Evolutionary conservation across 2,888 invertebrate species (phyloP), one percentile per base, ranked within the genome.

Genomic region (Synanthedon vespiformis): DNA sequence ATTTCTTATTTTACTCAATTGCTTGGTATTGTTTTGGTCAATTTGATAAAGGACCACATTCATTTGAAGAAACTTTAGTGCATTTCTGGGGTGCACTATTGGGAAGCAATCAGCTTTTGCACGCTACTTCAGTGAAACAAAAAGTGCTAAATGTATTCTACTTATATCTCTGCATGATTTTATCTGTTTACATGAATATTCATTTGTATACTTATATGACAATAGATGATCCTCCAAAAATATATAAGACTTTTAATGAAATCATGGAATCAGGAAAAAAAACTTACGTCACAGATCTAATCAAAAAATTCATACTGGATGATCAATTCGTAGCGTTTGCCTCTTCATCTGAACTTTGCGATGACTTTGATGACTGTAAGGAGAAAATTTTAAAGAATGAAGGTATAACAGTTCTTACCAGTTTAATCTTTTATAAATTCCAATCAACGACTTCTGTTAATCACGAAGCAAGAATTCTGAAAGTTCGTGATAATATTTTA

Each of bases 201-300:
- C 74, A 82, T 44, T 59, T 84, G 40, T 84, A 72, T 62, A 72
- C 76, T 0, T 83, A 77, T 53, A 64, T 80, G 1, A 83, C 85
- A 0, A 74, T 86, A 12, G 61, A 61, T 14, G 58, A 61, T 0
- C 78, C 84, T 16, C 79, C 84, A 3, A 58, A 67, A 4, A 58
- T 63, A 10, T 68, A 71, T 2, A 69, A 63, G 56, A 75, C 71
- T 0, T 72, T 71, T 10, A 67, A 70, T 0, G 80, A 77, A 0
- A 41, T 84, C 0, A 69, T 72, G 57, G 51, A 57, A 13, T 81
- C 83, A 1, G 74, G 73, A 0, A 64, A 65, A 56, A 63, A 50
- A 0, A 58, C 70, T 1, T 81, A 64, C 53, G 8, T 27, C 2
- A 3, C 22, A 27, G 22, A 27, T 27, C 55, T 84, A 8, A 62